Conservation (phyloP, 2,113 vertebrate genomes). For the Chionomys nivalis region DNA sequence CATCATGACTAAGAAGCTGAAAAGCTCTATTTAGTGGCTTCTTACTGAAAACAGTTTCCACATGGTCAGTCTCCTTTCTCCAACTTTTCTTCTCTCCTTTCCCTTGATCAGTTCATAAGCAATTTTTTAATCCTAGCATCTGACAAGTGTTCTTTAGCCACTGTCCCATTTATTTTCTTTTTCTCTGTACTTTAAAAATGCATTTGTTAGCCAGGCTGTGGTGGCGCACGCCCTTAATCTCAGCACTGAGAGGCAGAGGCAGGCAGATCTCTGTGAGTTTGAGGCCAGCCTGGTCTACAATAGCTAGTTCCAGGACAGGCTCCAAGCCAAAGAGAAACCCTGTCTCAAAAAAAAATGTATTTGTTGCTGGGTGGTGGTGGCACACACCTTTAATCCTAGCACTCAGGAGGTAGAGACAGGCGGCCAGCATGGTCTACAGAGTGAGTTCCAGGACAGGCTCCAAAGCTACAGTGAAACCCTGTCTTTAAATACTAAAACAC, state of each 20-base stretch:
- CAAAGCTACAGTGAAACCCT: background rate
- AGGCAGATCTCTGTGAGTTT: no score
- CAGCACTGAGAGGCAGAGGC: no score
- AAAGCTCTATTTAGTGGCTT: background rate
- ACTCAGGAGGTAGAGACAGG: background rate
- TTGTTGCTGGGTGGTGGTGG: background rate
- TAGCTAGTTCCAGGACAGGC: no score
- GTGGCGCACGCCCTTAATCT: background rate
- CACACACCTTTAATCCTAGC: background rate
- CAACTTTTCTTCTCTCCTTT: background rate
- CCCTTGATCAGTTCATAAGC: background rate
- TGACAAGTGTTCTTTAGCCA: background rate
- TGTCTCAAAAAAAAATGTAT: no score
- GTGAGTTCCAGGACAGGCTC: background rate
- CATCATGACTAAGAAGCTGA: background rate
- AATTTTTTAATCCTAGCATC: background rate
- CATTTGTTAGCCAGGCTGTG: no score
- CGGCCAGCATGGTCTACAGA: no score
- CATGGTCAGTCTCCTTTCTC: background rate
- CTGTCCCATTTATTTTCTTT: background rate
- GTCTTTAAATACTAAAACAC: background rate
- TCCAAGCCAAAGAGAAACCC: no score
- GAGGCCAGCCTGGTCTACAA: no score
- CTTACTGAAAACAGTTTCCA: background rate
- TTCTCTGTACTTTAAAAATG: background rate